phyloP scores from a whole-genome alignment of 2,888 invertebrate species.

The Aleiodes leptofemur region DNA sequence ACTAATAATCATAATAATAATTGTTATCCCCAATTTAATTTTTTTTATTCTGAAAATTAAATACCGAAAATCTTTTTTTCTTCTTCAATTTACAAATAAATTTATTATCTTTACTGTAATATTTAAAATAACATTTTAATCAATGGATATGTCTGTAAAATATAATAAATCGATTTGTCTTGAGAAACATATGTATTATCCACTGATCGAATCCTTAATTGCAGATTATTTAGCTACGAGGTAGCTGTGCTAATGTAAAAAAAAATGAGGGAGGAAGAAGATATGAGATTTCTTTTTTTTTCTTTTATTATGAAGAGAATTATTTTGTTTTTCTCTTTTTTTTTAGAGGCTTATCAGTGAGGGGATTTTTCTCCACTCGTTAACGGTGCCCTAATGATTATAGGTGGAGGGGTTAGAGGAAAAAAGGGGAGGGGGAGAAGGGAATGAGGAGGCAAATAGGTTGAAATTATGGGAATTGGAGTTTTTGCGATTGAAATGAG shows the following conservation, averaged over 20 bases:
- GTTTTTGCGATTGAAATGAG: too few species aligned
- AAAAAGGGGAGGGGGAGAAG: too few species aligned
- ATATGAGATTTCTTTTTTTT: too few species aligned
- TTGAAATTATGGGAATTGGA: too few species aligned
- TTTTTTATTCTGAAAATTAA: too few species aligned
- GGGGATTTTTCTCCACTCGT: conserved; percentile 56
- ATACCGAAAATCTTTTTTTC: neutral
- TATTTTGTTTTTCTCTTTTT: conserved; percentile 57
- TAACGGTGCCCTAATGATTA: conserved; percentile 49
- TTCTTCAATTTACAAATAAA: conserved; percentile 30
- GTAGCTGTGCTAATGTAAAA: conserved; percentile 30
- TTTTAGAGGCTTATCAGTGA: conserved; percentile 53
- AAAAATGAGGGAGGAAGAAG: conserved; percentile 28
- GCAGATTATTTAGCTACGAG: conserved; percentile 51
- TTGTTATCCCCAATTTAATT: too few species aligned
- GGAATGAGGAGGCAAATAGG: too few species aligned
- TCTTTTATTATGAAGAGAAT: neutral
- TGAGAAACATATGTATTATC: conserved; percentile 49
- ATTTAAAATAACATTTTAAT: conserved; percentile 34
- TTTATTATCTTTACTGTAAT: conserved; percentile 15
- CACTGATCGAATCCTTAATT: conserved; percentile 51
- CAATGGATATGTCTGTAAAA: conserved; percentile 21
- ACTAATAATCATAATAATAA: too few species aligned
- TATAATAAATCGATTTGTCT: conserved; percentile 45
- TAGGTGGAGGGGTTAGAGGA: neutral